Evolutionary conservation across 2,113 vertebrate species (phyloP).

Genomic region (Lepus timidus): DNA sequence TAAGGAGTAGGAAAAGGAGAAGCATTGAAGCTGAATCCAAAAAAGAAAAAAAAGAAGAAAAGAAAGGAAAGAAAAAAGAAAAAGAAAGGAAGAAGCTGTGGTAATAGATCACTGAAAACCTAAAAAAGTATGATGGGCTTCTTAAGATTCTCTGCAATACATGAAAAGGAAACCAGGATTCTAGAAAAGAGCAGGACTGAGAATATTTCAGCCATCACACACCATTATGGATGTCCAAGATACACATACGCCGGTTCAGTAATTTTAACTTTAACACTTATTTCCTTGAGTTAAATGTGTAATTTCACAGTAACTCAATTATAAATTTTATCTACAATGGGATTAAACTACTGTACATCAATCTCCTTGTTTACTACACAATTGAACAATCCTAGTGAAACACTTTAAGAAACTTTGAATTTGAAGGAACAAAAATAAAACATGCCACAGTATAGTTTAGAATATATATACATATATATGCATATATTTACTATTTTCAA

Average conservation of each 20-base stretch:
- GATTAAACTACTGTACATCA: slow-evolving; percentile 12
- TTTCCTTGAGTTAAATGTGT: slow-evolving; percentile 27
- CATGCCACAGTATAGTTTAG: neutral
- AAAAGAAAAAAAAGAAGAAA: neutral
- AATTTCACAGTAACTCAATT: slow-evolving; percentile 16
- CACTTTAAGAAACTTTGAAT: neutral
- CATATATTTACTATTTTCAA: too few relatives aligned
- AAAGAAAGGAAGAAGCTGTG: neutral
- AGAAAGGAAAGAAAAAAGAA: neutral
- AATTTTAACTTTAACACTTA: neutral
- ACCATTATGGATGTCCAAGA: neutral
- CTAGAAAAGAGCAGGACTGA: neutral
- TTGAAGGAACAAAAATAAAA: slow-evolving; percentile 23
- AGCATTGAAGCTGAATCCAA: neutral
- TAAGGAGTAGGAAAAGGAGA: neutral
- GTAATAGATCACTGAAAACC: neutral
- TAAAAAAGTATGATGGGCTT: neutral
- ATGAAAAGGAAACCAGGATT: neutral
- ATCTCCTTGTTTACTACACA: neutral
- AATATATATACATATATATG: neutral
- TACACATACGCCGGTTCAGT: neutral
- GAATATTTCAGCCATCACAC: neutral
- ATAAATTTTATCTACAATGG: neutral
- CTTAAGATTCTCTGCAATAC: neutral
- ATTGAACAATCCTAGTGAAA: neutral